phyloP scores from a whole-genome alignment of 2,797 vertebrate species.

The Alectoris magna region DNA sequence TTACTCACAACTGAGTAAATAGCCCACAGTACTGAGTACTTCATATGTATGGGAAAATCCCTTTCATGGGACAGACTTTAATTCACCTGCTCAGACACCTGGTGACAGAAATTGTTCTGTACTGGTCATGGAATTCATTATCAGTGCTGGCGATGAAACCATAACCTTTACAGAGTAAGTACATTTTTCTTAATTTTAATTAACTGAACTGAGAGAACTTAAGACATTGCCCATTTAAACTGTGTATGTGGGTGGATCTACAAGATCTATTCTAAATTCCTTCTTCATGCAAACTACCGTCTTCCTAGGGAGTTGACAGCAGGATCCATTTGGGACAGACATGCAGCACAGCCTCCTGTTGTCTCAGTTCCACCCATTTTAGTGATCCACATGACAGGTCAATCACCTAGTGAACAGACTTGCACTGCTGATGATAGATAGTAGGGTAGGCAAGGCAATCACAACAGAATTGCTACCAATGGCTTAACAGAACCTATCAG shows the following conservation, averaged over 20 bases:
- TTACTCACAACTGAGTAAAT: background rate
- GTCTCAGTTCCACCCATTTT: background rate
- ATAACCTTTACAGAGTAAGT: background rate
- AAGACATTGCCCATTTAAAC: background rate
- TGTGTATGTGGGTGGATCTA: background rate
- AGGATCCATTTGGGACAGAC: background rate
- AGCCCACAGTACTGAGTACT: background rate
- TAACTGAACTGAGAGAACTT: background rate
- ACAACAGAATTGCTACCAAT: background rate
- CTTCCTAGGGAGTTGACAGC: background rate
- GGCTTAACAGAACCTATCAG: background rate
- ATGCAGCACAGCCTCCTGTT: background rate
- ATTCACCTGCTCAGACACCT: background rate
- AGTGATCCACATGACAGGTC: background rate
- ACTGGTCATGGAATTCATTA: background rate
- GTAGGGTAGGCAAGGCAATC: background rate
- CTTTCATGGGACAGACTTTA: background rate
- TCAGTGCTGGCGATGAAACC: background rate
- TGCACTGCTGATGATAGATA: background rate
- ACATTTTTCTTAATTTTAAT: background rate
- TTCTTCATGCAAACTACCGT: background rate
- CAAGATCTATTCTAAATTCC: background rate
- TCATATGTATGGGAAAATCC: conserved; percentile 12
- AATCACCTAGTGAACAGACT: background rate
- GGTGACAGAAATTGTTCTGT: background rate